Evolutionary conservation across 1,140 invertebrate species (phyloP).

Genomic region (Eciton burchellii): DNA sequence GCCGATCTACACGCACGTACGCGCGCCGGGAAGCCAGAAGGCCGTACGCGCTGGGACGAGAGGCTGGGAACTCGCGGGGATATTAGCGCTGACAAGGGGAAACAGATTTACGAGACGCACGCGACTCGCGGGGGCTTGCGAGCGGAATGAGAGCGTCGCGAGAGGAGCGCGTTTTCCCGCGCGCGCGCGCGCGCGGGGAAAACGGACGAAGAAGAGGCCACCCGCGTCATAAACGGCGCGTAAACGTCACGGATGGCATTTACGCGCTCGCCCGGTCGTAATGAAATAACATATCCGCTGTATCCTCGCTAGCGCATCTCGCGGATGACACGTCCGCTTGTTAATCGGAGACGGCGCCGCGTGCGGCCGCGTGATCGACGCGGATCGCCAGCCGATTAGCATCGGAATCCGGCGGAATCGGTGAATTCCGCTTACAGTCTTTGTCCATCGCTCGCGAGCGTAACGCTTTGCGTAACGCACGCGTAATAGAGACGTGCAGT

Average conservation of each 20-base stretch:
- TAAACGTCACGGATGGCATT: neutral
- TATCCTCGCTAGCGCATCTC: neutral
- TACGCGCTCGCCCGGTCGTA: neutral
- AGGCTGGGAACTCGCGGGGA: conserved; percentile 11
- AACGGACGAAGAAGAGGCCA: neutral
- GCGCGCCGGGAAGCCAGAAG: conserved; percentile 49
- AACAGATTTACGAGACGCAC: conserved; percentile 31
- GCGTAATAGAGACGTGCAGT: conserved; percentile 51
- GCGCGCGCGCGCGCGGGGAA: no score
- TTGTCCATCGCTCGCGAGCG: neutral
- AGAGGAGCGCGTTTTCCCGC: no score
- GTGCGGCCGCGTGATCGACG: neutral
- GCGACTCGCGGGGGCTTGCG: no score
- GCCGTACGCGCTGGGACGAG: conserved; percentile 7
- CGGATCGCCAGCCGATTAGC: neutral
- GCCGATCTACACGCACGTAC: conserved; percentile 47
- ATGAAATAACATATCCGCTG: neutral
- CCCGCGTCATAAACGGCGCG: neutral
- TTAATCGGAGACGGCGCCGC: neutral
- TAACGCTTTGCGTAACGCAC: neutral
- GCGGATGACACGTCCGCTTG: neutral
- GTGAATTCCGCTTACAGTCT: neutral
- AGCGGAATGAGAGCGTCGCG: no score
- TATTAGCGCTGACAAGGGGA: conserved; percentile 43
- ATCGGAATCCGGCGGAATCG: conserved; percentile 8